phyloP scores from a whole-genome alignment of 2,113 vertebrate genomes.

The Uria lomvia region DNA sequence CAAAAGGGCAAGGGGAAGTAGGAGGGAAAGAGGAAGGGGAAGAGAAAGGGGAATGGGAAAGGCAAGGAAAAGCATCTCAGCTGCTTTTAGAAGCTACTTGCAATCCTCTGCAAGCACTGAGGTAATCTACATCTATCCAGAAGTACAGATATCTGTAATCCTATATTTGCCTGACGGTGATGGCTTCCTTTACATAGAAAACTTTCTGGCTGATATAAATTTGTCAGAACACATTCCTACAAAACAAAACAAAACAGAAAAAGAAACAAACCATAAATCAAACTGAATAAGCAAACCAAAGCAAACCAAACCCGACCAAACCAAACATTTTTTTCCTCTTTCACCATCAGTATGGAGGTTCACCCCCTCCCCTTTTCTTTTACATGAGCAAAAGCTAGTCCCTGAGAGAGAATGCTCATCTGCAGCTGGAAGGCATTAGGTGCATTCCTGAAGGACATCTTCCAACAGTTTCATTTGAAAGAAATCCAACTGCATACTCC shows the following conservation, averaged over 20 bases:
- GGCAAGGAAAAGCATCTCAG: background rate
- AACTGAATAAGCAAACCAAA: background rate
- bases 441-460: background rate
- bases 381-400: background rate
- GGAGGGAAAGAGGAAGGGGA: background rate
- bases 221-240: background rate
- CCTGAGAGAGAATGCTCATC: background rate
- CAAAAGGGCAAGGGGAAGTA: background rate
- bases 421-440: background rate
- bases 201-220: background rate
- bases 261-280: background rate
- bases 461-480: background rate
- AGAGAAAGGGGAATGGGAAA: background rate
- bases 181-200: background rate
- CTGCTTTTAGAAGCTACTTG: background rate
- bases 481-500: background rate
- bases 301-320: background rate
- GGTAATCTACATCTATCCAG: background rate
- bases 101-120: background rate
- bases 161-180: background rate
- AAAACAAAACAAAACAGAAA: background rate
- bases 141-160: background rate
- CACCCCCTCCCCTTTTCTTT: rapidly evolving
- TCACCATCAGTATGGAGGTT: background rate
- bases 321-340: background rate